phyloP scores from a whole-genome alignment of 2,888 invertebrate species.

The Cerceris ruficornis region DNA sequence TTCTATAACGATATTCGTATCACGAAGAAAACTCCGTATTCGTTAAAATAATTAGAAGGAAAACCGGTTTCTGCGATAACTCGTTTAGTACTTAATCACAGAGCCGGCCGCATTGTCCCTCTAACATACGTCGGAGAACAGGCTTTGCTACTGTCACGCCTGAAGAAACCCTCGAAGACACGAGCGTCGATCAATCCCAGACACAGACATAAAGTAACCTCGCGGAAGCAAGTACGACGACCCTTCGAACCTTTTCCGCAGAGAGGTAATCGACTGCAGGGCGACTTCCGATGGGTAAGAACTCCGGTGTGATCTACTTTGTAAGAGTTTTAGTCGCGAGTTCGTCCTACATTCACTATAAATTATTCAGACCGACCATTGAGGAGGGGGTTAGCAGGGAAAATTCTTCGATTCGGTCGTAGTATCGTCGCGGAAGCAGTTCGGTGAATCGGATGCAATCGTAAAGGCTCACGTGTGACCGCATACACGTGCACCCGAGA shows the following conservation, averaged over 20 bases:
- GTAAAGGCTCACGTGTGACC: conserved; percentile 53
- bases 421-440: background rate
- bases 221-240: conserved; percentile 46
- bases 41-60: conserved; percentile 1
- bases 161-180: conserved; percentile 3
- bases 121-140: background rate
- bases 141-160: background rate
- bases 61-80: conserved; percentile 1
- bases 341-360: conserved; percentile 72
- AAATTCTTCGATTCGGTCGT: conserved; percentile 2
- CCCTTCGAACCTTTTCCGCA: conserved; percentile 45
- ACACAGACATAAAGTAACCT: background rate
- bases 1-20: too few species aligned
- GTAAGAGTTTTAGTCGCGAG: conserved; percentile 61
- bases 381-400: background rate
- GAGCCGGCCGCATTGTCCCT: background rate
- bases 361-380: conserved; percentile 67
- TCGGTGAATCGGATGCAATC: background rate
- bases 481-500: conserved; percentile 43
- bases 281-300: conserved; percentile 40
- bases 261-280: conserved; percentile 9
- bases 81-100: conserved; percentile 1
- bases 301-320: conserved; percentile 56
- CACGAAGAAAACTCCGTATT: background rate
- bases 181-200: conserved; percentile 20